A percentile compares a stretch with the other conserved stretches of the same genome.
Conservation (phyloP, 2,113 vertebrate species). For the Haemorhous mexicanus region DNA sequence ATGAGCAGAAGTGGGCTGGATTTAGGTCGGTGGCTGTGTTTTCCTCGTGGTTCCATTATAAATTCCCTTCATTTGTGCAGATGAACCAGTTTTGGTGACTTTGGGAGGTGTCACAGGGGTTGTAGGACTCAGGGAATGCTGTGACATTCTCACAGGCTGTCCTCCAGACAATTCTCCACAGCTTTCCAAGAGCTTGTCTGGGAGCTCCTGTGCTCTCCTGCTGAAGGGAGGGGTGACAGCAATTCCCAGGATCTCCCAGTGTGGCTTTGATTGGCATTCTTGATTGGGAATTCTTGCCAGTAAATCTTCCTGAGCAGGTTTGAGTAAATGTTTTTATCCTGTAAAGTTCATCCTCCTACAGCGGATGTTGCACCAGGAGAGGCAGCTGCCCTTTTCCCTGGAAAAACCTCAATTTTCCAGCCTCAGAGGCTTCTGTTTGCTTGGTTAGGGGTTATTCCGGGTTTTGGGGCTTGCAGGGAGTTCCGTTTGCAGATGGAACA, state of each 20-base stretch:
- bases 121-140: neutral
- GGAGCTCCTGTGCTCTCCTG: neutral
- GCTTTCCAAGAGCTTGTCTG: neutral
- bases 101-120: neutral
- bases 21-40: neutral
- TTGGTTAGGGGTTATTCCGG: rapidly evolving
- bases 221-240: neutral
- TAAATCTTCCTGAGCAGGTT: neutral
- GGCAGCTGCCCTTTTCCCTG: neutral
- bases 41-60: rapidly evolving
- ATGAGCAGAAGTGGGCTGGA: rapidly evolving
- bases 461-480: neutral
- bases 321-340: neutral
- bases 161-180: neutral
- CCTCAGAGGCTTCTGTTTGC: neutral
- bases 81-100: neutral
- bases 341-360: neutral
- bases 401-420: neutral
- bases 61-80: rapidly evolving
- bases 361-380: neutral
- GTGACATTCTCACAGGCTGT: neutral
- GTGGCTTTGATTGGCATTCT: neutral
- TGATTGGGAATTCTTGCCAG: neutral
- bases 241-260: neutral
- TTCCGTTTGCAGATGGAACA: neutral